Base-by-base conservation (phyloP, 1,140 invertebrate genomes). In the Sitodiplosis mosellana region DNA sequence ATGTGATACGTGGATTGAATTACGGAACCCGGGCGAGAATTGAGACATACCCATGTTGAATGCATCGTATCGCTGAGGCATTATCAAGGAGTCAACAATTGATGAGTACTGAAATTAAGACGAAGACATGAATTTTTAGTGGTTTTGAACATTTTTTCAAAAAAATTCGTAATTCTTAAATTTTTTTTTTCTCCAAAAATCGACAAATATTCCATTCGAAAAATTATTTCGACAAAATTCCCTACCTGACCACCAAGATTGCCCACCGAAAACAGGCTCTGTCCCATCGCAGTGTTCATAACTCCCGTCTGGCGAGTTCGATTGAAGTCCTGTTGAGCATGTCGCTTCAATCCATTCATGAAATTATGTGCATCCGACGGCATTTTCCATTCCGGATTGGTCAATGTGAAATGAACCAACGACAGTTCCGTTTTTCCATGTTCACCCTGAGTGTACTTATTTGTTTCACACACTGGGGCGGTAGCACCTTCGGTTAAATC, bases 381-480 rank as follows among this genome's bases (percentile, higher is more conserved):
- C 44, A 87, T 86, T 56, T 81, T 78, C 92, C 93, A 96, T 48
- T 83, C 81, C 0, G 93, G 93, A 72, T 97, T 96, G 1, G 87
- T 92, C 33, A 89, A 70, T 1, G 86, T 90, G 64, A 96, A 97
- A 60, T 94, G 89, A 51, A 96, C 78, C 11, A 97, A 67, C 0
- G 90, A 95, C 47, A 98, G 63, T 65, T 98, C 92, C 0, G 87
- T 91, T 68, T 97, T 97, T 2, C 92, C 92, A 62, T 89, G 78
- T 59, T 93, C 87, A 17, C 83, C 84, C 58, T 86, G 75, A n/a
- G 69, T 69, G 51, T 72, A 74, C 48, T 75, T 69, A 52, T 49
- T 38, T 22, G 50, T 46, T 34, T 45, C 48, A 17, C 19, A 17
- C 34, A 37, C 47, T 10, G 36, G 50, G 12, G 38, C 51, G 14